Conservation (phyloP, 1,140 invertebrate genomes). For the Periplaneta americana region DNA sequence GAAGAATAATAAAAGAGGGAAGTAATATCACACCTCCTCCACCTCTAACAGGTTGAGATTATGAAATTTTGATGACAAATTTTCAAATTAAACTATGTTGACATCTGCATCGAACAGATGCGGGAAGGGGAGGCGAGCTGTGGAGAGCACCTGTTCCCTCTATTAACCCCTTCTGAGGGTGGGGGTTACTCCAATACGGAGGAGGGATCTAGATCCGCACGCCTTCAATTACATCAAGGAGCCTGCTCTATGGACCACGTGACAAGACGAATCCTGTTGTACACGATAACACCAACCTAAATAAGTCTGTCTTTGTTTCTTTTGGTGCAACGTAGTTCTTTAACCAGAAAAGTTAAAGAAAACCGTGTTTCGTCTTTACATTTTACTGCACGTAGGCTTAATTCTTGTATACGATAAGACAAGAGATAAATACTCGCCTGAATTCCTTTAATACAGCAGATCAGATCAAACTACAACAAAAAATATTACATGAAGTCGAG, state of each 20-base stretch:
- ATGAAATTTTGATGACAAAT: slow-evolving; percentile 24
- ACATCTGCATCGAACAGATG: slow-evolving; percentile 3
- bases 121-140: neutral
- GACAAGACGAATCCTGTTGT: neutral
- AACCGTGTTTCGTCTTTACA: no score
- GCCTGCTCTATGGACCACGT: neutral
- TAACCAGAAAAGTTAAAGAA: no score
- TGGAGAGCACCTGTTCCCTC: slow-evolving; percentile 11
- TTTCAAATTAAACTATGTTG: slow-evolving; percentile 18
- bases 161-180: neutral
- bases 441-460: no score
- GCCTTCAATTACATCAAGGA: neutral
- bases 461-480: no score
- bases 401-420: no score
- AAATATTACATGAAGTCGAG: no score
- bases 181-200: neutral
- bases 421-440: no score
- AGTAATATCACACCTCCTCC: neutral
- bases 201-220: neutral
- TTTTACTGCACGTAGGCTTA: no score
- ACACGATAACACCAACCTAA: no score
- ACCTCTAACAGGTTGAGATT: slow-evolving; percentile 8
- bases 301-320: no score
- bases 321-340: no score
- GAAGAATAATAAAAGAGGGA: slow-evolving; percentile 21